A percentile compares a stretch with the other conserved stretches of the same genome.
Evolutionary conservation across 2,797 vertebrate genomes (phyloP).

Genomic region (Triplophysa bombifrons): DNA sequence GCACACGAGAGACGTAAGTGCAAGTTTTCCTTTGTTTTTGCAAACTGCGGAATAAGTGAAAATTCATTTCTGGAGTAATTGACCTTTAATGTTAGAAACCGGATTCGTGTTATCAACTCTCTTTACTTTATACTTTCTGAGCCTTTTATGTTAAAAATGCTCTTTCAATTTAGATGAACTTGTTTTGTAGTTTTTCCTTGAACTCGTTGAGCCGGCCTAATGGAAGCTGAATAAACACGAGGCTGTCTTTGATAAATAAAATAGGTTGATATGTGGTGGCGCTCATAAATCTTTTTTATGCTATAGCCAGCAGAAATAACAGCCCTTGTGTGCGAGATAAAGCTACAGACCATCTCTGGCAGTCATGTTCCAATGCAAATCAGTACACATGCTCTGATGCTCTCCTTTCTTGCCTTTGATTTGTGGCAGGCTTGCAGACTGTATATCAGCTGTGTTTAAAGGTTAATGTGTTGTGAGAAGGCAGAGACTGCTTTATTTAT

Average conservation of each 20-base stretch:
- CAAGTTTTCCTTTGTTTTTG: background rate
- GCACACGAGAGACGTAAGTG: background rate
- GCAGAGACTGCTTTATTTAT: background rate
- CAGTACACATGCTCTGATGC: background rate
- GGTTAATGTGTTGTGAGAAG: background rate
- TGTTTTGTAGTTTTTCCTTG: background rate
- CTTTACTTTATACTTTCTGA: background rate
- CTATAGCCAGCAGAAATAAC: background rate
- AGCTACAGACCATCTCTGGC: background rate
- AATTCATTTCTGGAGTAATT: background rate
- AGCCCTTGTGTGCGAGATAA: background rate
- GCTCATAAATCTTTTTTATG: background rate
- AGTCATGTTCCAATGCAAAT: background rate
- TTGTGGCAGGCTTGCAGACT: background rate
- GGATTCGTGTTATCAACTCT: background rate
- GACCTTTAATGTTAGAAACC: background rate
- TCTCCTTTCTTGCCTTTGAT: background rate
- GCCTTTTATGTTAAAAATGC: background rate
- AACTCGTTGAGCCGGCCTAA: background rate
- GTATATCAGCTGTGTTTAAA: background rate
- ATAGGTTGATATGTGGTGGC: background rate
- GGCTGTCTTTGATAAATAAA: slow-evolving; percentile 7
- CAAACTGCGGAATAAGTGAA: background rate
- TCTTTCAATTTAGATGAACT: background rate
- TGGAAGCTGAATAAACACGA: background rate